Conservation (phyloP, 2,797 vertebrate species). For the Pipistrellus pygmaeus region DNA sequence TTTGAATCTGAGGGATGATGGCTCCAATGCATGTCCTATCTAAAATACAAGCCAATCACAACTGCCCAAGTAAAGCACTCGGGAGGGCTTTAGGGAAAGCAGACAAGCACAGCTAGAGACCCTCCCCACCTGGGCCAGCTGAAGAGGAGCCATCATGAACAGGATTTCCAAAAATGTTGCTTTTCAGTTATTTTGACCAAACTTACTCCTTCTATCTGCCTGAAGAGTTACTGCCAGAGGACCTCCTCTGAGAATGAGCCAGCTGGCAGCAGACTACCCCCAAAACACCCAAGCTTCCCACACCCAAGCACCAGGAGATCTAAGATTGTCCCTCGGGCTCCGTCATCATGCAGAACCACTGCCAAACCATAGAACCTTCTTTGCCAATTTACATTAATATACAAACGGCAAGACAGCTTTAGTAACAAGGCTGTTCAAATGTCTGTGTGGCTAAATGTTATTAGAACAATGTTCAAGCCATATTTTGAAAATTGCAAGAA, state of each 20-base stretch:
- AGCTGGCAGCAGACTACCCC: neutral
- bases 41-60: neutral
- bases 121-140: too few relatives aligned
- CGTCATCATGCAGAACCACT: neutral
- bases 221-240: neutral
- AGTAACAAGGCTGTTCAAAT: neutral
- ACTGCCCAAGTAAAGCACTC: neutral
- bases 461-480: neutral
- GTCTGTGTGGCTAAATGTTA: neutral
- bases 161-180: neutral
- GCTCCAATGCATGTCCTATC: neutral
- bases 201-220: neutral
- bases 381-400: conserved; percentile 1
- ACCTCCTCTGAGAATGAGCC: neutral
- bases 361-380: conserved; percentile 15
- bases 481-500: neutral
- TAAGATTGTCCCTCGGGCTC: neutral
- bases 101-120: neutral
- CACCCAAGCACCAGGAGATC: neutral
- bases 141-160: neutral
- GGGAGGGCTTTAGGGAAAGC: neutral
- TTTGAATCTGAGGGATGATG: conserved; percentile 5
- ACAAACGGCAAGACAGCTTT: conserved; percentile 44
- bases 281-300: conserved; percentile 48
- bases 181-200: conserved; percentile 48